Conservation (phyloP, 2,888 invertebrate species). For the Drosophila imparisetae region DNA sequence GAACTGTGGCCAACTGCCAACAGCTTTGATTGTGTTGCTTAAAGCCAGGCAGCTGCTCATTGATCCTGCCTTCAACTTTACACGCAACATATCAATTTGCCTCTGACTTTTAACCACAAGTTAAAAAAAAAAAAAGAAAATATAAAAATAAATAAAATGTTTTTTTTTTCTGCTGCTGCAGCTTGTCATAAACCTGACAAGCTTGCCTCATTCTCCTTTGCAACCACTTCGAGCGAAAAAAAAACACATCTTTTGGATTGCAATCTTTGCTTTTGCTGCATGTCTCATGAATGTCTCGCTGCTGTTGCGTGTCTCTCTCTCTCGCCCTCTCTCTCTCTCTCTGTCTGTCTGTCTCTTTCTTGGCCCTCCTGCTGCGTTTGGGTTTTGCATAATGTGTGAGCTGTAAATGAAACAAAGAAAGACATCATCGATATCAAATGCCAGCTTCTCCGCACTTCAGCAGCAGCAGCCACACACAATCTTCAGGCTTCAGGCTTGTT, state of each 20-base stretch:
- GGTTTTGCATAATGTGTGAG: constrained; percentile 69
- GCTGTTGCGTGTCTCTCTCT: background rate
- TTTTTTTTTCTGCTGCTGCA: constrained; percentile 11
- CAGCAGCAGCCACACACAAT: background rate
- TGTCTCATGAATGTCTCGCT: constrained; percentile 16
- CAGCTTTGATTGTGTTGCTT: background rate
- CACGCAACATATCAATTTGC: constrained; percentile 57
- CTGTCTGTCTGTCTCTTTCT: constrained; percentile 21
- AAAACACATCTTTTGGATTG: constrained; percentile 54
- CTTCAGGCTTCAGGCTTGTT: constrained; percentile 17
- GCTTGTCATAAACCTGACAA: constrained; percentile 62
- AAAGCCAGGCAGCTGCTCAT: constrained; percentile 25
- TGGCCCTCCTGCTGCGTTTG: constrained; percentile 62
- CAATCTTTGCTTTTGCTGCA: constrained; percentile 48
- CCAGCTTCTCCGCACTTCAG: constrained; percentile 30
- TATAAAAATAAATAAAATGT: constrained; percentile 6
- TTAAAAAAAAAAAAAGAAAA: background rate
- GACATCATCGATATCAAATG: constrained; percentile 81
- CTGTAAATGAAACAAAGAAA: constrained; percentile 78
- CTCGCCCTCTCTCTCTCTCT: constrained; percentile 7
- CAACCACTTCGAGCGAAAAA: constrained; percentile 26
- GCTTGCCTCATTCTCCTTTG: constrained; percentile 44
- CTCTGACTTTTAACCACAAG: constrained; percentile 47
- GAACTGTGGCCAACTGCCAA: constrained; percentile 2
- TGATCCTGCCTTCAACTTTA: constrained; percentile 30